Evolutionary conservation across 2,888 invertebrate species (phyloP).

Genomic region (Trimorus sp.): DNA sequence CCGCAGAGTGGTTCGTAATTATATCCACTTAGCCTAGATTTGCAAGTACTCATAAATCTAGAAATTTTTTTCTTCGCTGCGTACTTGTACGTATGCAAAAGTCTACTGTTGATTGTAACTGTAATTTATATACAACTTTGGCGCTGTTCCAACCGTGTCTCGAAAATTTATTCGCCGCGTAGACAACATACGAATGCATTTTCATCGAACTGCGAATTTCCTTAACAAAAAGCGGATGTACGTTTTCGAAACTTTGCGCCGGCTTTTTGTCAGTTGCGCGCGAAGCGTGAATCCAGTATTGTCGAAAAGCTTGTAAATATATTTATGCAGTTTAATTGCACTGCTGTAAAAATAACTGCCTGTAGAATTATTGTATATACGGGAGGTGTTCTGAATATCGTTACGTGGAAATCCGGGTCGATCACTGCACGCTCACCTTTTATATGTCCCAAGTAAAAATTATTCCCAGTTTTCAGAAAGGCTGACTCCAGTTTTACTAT

Average conservation of each 20-base stretch:
- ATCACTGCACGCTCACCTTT: conserved; percentile 12
- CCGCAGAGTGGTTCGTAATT: conserved; percentile 10
- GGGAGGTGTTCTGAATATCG: neutral
- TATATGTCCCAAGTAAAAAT: too few species aligned
- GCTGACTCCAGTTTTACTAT: too few species aligned
- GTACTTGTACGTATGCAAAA: conserved; percentile 43
- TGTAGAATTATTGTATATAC: neutral
- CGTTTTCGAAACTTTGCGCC: neutral
- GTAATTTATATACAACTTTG: conserved; percentile 60
- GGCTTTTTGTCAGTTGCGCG: too few species aligned
- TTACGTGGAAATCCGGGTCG: neutral
- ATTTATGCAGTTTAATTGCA: neutral
- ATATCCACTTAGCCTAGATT: conserved; percentile 42
- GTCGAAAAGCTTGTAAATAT: neutral
- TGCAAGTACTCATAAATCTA: conserved; percentile 33
- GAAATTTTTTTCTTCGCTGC: conserved; percentile 14
- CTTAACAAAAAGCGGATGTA: conserved; percentile 31
- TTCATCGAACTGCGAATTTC: conserved; percentile 40
- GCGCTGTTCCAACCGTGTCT: conserved; percentile 41
- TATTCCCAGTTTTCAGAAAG: too few species aligned
- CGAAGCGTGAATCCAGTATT: too few species aligned
- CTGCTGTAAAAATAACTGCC: neutral
- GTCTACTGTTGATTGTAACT: conserved; percentile 56
- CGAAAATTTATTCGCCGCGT: conserved; percentile 46
- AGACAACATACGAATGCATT: conserved; percentile 42